Base-by-base conservation (phyloP, 2,888 invertebrate genomes). In the Apamea epomidion region DNA sequence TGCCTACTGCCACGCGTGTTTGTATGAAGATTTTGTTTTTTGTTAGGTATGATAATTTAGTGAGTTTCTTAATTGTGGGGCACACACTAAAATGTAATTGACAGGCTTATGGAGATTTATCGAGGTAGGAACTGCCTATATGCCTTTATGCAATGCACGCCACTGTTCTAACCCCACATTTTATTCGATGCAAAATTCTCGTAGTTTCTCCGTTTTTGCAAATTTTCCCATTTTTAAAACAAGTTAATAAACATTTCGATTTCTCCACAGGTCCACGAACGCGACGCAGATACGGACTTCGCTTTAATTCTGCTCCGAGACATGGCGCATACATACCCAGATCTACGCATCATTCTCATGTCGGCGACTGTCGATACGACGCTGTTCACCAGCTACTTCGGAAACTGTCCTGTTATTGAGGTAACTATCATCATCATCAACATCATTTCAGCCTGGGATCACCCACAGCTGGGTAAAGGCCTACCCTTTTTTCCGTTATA, bases 321-420 rank as follows among this genome's bases (percentile, higher is more conserved):
- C 94, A 99, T 99, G 99, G 98, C 99, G 2, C 98, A 98, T 85
- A 98, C 98, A 0, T 99, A 99, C 96, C 99, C 99, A 0, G 99
- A 99, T 89, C 95, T 99, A 45, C 97, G 99, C 60, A 98, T 99
- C 16, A 98, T 99, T 77, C 98, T 99, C 54, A 99, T 99, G 99
- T 99, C 99, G 0, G 99, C 99, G 18, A 99, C 99, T 0, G 99
- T 99, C 65, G 99, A 99, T 91, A 99, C 99, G 0, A 98, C 98
- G 0, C 97, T 99, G 4, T 99, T 99, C 95, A 98, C 98, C 0
- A 97, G 98, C 48, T 99, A 99, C 95, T 99, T 99, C 96, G 99
- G 98, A 77, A 97, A 98, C 88, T 99, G 99, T 91, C 99, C 99
- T 0, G 98, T 99, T 0, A 98, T 99, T 88, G 99, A 99, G 96